A percentile compares a stretch with the other conserved stretches of the same genome.
phyloP scores from a whole-genome alignment of 2,113 vertebrate genomes.

The Polypterus bichir region DNA sequence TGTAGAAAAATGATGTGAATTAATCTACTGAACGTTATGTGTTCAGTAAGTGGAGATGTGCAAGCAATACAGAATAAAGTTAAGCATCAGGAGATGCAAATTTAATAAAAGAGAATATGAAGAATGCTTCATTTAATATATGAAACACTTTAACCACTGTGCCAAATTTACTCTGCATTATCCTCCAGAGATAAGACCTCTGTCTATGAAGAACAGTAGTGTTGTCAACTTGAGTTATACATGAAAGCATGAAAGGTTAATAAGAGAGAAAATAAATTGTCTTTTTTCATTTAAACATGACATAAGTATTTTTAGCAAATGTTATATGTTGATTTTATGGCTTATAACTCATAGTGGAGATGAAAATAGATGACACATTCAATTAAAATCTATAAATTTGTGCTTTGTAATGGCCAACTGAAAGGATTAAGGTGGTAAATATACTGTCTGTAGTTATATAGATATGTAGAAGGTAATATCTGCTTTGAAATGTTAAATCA shows the following conservation, averaged over 20 bases:
- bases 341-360: constrained; percentile 29
- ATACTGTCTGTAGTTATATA: constrained; percentile 15
- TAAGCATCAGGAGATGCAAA: neutral
- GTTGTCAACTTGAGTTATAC: constrained; percentile 27
- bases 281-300: constrained; percentile 36
- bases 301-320: constrained; percentile 32
- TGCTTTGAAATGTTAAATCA: constrained; percentile 1
- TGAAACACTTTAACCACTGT: neutral
- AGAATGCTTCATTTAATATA: neutral
- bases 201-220: constrained; percentile 2
- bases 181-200: neutral
- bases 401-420: constrained; percentile 14
- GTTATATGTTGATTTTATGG: constrained; percentile 29
- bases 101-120: neutral
- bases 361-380: constrained; percentile 31
- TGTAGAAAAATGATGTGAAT: too few relatives aligned
- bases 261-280: constrained; percentile 34
- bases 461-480: constrained; percentile 10
- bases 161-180: neutral
- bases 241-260: constrained; percentile 36
- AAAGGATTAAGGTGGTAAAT: constrained; percentile 23
- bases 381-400: constrained; percentile 38
- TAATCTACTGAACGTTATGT: too few relatives aligned
- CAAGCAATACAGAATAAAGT: too few relatives aligned
- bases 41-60: too few relatives aligned